phyloP scores from a whole-genome alignment of 2,113 vertebrate genomes.

The Psephotus haematonotus region DNA sequence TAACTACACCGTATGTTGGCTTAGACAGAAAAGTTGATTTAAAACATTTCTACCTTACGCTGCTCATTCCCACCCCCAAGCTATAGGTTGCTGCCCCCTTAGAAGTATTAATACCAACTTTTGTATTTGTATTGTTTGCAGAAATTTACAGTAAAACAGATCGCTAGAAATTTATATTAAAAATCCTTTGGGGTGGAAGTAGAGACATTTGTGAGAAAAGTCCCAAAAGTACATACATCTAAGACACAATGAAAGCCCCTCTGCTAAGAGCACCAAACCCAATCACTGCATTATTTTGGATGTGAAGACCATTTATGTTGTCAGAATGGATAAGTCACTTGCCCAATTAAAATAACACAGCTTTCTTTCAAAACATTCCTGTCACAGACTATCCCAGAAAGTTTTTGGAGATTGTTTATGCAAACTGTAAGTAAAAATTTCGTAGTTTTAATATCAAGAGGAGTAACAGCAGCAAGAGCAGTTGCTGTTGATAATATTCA shows the following conservation, averaged over 20 bases:
- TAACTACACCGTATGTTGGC: fast-evolving
- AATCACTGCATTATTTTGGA: fast-evolving
- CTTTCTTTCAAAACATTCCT: neutral
- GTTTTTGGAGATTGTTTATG: neutral
- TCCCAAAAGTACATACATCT: neutral
- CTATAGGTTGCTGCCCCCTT: neutral
- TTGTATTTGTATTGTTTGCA: neutral
- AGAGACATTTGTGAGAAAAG: neutral
- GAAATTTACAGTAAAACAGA: neutral
- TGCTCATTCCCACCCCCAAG: neutral
- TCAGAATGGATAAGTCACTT: neutral
- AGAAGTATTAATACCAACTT: neutral
- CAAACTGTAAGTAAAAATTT: neutral
- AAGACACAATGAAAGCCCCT: neutral
- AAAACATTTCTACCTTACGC: neutral
- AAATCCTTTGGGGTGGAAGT: neutral
- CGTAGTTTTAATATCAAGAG: neutral
- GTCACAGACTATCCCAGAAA: neutral
- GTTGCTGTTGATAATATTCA: neutral
- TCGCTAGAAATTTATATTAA: neutral
- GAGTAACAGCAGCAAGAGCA: neutral
- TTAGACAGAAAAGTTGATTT: neutral
- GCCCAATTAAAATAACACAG: neutral
- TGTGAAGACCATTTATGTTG: neutral
- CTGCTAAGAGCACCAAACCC: neutral